These are phyloP conservation scores for Lateolabrax maculatus DNA, from an alignment of 2,797 vertebrate species.

Conservation along the genomic window DNA sequence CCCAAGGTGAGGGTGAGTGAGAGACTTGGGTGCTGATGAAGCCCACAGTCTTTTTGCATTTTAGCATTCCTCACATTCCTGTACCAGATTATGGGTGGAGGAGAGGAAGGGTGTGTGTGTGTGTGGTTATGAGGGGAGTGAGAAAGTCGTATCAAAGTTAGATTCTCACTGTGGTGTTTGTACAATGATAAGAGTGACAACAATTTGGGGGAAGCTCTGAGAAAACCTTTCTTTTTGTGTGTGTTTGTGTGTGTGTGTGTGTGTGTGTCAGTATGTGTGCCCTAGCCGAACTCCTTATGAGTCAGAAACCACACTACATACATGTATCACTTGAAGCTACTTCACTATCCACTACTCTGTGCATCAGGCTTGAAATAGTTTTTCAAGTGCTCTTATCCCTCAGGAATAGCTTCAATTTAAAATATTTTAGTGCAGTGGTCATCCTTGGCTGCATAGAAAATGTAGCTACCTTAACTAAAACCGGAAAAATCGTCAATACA, in stretches of 20 bases:
- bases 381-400: neutral
- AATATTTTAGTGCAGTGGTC: neutral
- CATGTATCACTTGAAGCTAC: neutral
- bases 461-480: neutral
- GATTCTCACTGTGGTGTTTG: conserved; percentile 36
- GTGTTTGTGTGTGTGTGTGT: neutral
- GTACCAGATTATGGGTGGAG: conserved; percentile 60
- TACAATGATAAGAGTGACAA: conserved; percentile 38
- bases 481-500: too few relatives aligned
- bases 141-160: conserved; percentile 38
- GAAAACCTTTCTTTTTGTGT: neutral
- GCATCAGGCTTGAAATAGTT: conserved; percentile 28
- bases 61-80: conserved; percentile 78
- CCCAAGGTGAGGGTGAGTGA: conserved; percentile 27
- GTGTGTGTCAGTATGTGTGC: neutral
- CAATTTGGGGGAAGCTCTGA: neutral
- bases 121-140: neutral
- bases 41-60: conserved; percentile 43
- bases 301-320: conserved; percentile 1
- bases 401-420: conserved; percentile 7
- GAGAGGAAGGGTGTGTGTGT: conserved; percentile 57
- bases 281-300: neutral
- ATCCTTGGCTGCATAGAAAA: neutral
- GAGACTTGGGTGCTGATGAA: conserved; percentile 42
- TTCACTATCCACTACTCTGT: conserved; percentile 32